Conservation (phyloP, 2,888 invertebrate genomes). For the Blastobasis adustella region DNA sequence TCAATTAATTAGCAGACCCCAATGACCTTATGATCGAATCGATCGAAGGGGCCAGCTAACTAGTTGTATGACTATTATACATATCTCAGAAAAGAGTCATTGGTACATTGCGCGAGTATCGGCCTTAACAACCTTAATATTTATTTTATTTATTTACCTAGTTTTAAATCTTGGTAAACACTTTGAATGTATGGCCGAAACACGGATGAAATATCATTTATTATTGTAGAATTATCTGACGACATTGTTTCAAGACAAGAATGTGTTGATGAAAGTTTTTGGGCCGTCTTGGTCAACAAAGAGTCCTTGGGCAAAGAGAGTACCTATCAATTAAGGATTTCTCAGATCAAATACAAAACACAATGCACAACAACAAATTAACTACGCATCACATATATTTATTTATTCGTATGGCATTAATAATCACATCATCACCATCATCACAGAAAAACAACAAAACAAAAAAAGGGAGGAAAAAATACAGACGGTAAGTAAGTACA, state of each 20-base stretch:
- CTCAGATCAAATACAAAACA: no score
- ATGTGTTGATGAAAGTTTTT: no score
- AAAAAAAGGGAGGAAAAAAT: no score
- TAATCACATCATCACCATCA: no score
- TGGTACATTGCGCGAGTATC: neutral
- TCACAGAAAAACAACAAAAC: no score
- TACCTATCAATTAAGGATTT: no score
- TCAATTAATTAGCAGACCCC: neutral
- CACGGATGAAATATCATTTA: constrained; percentile 52
- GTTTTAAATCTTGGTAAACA: constrained; percentile 57
- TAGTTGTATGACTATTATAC: constrained; percentile 3
- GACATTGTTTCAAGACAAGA: constrained; percentile 25
- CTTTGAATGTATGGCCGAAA: constrained; percentile 62
- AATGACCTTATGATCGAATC: neutral
- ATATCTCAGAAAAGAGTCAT: neutral
- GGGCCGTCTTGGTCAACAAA: no score
- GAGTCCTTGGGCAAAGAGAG: no score
- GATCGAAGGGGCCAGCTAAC: neutral
- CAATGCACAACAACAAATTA: no score
- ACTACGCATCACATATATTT: no score
- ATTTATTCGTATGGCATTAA: no score
- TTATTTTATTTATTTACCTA: constrained; percentile 31
- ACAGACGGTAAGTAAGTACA: no score
- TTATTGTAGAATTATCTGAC: constrained; percentile 34
- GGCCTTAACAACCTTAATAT: neutral